Evolutionary conservation across 92 coral and sea anemone genomes (phyloP).

Genomic region (Hydrozoanthus gracilis): DNA sequence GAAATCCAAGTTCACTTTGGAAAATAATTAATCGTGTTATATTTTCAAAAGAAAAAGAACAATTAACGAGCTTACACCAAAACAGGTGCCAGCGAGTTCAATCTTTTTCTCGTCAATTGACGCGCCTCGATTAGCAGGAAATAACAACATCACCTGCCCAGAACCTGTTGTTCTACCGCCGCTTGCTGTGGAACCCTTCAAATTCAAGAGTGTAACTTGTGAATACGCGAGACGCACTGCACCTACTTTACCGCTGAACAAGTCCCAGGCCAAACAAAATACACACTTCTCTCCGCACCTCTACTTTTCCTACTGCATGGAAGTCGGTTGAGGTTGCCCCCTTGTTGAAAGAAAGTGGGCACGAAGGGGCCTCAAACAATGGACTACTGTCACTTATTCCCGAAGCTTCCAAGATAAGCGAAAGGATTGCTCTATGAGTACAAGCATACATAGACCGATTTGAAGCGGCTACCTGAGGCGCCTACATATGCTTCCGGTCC

Average conservation of each 20-base stretch:
- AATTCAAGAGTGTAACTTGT: slow-evolving; percentile 46
- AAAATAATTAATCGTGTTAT: slow-evolving; percentile 33
- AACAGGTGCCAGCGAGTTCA: slow-evolving; percentile 45
- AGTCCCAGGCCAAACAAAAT: slow-evolving; percentile 63
- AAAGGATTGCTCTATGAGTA: not conserved
- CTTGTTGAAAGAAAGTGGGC: slow-evolving; percentile 15
- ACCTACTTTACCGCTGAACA: slow-evolving; percentile 50
- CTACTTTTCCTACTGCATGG: not conserved
- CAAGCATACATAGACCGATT: too few relatives aligned
- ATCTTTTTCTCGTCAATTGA: slow-evolving; percentile 46
- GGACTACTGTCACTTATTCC: slow-evolving; percentile 45
- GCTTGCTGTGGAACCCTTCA: slow-evolving; percentile 36
- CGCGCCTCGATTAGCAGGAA: slow-evolving; percentile 33
- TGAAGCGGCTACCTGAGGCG: too few relatives aligned
- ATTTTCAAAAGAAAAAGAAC: slow-evolving; percentile 43
- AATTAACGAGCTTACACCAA: slow-evolving; percentile 48
- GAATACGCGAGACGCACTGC: slow-evolving; percentile 46
- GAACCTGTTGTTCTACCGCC: not conserved
- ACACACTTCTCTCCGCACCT: slow-evolving; percentile 4
- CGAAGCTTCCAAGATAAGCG: slow-evolving; percentile 43
- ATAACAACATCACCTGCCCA: slow-evolving; percentile 49
- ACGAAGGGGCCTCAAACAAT: slow-evolving; percentile 30
- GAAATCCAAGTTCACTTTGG: slow-evolving; percentile 52
- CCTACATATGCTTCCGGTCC: too few relatives aligned
- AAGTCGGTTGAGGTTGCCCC: slow-evolving; percentile 30